Percentiles rank a stretch among this genome's conserved stretches.
These are phyloP conservation scores for Corythornis vintsioides DNA, from an alignment of 2,113 vertebrate species.

Conservation along the genomic window DNA sequence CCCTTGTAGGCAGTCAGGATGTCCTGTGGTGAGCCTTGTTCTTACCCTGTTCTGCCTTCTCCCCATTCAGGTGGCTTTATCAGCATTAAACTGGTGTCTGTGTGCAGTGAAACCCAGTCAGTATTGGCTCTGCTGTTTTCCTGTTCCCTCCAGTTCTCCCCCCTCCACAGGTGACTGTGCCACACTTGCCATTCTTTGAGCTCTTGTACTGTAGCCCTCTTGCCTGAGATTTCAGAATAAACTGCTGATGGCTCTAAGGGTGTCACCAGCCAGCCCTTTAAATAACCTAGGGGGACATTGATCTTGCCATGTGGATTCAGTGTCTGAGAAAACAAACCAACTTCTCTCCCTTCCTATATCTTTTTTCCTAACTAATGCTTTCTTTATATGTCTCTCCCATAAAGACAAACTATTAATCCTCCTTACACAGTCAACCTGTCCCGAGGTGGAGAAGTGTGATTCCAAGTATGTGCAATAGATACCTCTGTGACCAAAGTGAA, in stretches of 20 bases:
- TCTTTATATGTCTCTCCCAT: not conserved
- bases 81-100: not conserved
- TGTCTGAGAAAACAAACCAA: not conserved
- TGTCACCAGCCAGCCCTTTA: not conserved
- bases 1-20: not conserved
- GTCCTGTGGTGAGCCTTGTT: not conserved
- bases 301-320: not conserved
- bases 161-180: accelerated
- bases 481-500: not conserved
- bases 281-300: not conserved
- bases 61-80: not conserved
- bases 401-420: not conserved
- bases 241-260: not conserved
- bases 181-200: not conserved
- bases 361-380: not conserved
- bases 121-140: not conserved
- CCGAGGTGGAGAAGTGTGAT: not conserved
- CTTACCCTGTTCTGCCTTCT: not conserved
- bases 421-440: not conserved
- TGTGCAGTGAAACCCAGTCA: not conserved
- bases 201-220: not conserved
- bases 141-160: not conserved
- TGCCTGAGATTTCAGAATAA: not conserved
- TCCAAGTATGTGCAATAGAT: not conserved
- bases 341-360: not conserved